These are phyloP conservation scores for Vireo altiloquus DNA, from an alignment of 2,113 vertebrate genomes.

Conservation along the genomic window DNA sequence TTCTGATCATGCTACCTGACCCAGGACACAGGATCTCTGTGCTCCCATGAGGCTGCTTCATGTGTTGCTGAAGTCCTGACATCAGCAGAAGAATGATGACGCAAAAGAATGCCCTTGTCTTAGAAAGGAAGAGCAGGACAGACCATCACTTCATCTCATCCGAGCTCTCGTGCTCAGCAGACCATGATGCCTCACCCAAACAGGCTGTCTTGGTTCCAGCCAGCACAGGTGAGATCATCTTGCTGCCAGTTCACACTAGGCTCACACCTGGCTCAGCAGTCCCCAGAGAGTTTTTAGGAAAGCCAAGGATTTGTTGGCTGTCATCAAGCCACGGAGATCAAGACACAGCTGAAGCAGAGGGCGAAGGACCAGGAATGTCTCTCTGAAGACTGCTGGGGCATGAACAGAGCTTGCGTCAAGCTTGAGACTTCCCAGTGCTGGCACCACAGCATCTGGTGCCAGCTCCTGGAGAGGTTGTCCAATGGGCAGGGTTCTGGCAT, in stretches of 20 bases:
- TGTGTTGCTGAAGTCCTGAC: background rate
- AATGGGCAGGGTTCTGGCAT: accelerated
- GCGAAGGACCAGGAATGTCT: background rate
- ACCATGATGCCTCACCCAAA: background rate
- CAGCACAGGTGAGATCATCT: background rate
- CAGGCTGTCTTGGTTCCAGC: background rate
- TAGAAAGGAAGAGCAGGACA: background rate
- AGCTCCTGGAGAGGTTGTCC: accelerated
- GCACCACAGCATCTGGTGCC: background rate
- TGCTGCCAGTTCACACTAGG: accelerated
- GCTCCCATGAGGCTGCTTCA: background rate
- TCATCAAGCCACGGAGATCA: accelerated
- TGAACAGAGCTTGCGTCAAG: accelerated
- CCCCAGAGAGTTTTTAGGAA: background rate
- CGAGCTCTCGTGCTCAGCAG: background rate
- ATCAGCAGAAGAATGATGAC: background rate
- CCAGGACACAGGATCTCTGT: background rate
- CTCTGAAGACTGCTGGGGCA: background rate
- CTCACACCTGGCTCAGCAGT: background rate
- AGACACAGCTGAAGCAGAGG: background rate
- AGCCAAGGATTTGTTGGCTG: background rate
- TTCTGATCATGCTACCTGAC: background rate
- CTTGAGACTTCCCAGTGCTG: accelerated
- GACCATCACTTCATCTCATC: background rate
- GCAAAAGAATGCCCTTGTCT: background rate